Evolutionary conservation across 2,888 invertebrate genomes (phyloP), one percentile per base, ranked within the genome.

Genomic region (Villa cingulata): DNA sequence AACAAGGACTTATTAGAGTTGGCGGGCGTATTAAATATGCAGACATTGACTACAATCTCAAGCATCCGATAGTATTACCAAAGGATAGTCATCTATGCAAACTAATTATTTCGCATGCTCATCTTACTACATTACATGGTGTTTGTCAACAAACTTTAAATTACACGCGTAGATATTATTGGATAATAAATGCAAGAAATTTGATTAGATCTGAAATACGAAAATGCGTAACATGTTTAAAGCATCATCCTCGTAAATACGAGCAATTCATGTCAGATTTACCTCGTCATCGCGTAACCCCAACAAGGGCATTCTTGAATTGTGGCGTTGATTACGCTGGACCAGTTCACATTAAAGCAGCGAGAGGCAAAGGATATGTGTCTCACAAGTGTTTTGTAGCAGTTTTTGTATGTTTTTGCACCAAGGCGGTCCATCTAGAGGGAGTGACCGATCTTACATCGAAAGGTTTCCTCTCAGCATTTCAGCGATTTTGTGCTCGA

Each of bases 151-250:
- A 46, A 36, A 42, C 52, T 29, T 23, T 56, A 27, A n/a, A 36
- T 16, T 27, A n/a, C 14, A 15, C 57, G 5, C 41, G 56, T 17
- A 37, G 47, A 29, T 43, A 50, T 47, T 58, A 51, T 48, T 58
- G 57, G 56, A 53, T 54, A 12, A 41, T 55, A 17, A 41, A 48
- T 10, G 51, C 43, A n/a, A 29, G 43, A 37, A 51, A 44, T 17
- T n/a, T 37, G 1, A 37, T 52, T 1, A 46, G 41, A 23, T 37
- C 19, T 23, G 19, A 47, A 15, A 37, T 50, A 7, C 46, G 38
- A 23, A 20, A 46, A 9, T 56, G 55, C 41, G n/a, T 52, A 3
- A 43, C 18, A 12, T 54, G 54, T 29, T 45, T 39, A 27, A 37
- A 45, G 12, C 17, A 41, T 32, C 17, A 4, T 17, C 29, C 16